A percentile compares a stretch with the other conserved stretches of the same genome.
Conservation (phyloP, 2,888 invertebrate species). For the Pseudococcus jackbeardsleyi region DNA sequence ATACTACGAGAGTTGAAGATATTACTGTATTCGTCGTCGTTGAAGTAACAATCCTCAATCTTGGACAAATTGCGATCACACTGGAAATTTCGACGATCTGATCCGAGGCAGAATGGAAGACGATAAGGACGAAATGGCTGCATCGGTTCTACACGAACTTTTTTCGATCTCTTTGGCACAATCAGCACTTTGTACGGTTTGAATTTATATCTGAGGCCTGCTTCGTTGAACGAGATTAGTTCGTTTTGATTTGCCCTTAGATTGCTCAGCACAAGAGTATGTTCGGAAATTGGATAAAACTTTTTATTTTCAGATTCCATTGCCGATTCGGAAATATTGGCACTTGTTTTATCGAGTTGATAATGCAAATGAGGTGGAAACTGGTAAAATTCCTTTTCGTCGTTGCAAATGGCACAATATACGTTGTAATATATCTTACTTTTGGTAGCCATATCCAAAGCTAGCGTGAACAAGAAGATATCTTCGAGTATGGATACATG, state of each 20-base stretch:
- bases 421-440: background rate
- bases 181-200: background rate
- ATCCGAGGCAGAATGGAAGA: background rate
- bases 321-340: background rate
- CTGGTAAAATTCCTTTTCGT: background rate
- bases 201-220: background rate
- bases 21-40: background rate
- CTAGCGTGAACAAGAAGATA: background rate
- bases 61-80: background rate
- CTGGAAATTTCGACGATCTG: background rate
- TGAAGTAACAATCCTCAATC: background rate
- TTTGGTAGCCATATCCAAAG: background rate
- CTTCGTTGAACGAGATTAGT: background rate
- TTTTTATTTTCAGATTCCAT: background rate
- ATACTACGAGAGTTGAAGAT: background rate
- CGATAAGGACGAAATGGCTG: background rate
- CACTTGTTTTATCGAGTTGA: background rate
- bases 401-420: constrained; percentile 1
- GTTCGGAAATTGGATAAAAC: background rate
- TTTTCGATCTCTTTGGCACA: background rate
- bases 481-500: background rate
- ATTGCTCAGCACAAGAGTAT: background rate
- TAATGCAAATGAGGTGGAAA: background rate
- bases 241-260: background rate
- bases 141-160: background rate